Percentiles rank a stretch among this genome's conserved stretches.
These are phyloP conservation scores for Passer domesticus DNA, from an alignment of 2,113 vertebrate species.

Conservation along the genomic window DNA sequence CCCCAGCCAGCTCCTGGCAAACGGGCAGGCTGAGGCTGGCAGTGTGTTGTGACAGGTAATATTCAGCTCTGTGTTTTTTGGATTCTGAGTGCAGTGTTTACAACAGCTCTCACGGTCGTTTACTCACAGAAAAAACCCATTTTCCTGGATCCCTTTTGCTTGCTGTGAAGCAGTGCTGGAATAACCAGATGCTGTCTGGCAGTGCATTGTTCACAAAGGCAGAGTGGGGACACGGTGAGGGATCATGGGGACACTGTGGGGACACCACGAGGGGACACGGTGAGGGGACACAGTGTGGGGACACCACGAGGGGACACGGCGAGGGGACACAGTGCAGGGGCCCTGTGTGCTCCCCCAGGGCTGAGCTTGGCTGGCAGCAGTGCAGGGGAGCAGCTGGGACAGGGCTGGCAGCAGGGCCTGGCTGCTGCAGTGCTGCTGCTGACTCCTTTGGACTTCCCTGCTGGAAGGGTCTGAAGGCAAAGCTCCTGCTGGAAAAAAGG, in stretches of 20 bases:
- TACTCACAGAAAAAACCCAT: neutral
- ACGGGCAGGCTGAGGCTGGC: rapidly evolving
- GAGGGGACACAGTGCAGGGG: too few relatives aligned
- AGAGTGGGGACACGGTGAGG: neutral
- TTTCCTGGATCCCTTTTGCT: neutral
- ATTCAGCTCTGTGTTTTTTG: rapidly evolving
- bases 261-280: neutral
- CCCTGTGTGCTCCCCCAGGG: rapidly evolving
- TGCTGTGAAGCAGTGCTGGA: neutral
- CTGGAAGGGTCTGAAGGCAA: too few relatives aligned
- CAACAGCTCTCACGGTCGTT: neutral
- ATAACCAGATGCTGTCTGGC: neutral
- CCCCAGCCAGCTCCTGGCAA: neutral
- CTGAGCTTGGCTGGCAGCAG: rapidly evolving
- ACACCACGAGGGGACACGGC: too few relatives aligned
- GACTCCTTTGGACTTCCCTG: too few relatives aligned
- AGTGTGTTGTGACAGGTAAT: neutral
- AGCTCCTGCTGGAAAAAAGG: too few relatives aligned
- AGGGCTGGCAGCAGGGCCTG: neutral
- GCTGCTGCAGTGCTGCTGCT: too few relatives aligned
- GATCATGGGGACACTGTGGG: too few relatives aligned
- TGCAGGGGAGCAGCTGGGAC: neutral
- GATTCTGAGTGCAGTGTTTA: neutral
- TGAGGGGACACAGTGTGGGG: neutral
- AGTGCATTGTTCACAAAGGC: rapidly evolving